These are phyloP conservation scores for Cheilosia variabilis DNA, from an alignment of 2,888 invertebrate genomes.

Conservation along the genomic window DNA sequence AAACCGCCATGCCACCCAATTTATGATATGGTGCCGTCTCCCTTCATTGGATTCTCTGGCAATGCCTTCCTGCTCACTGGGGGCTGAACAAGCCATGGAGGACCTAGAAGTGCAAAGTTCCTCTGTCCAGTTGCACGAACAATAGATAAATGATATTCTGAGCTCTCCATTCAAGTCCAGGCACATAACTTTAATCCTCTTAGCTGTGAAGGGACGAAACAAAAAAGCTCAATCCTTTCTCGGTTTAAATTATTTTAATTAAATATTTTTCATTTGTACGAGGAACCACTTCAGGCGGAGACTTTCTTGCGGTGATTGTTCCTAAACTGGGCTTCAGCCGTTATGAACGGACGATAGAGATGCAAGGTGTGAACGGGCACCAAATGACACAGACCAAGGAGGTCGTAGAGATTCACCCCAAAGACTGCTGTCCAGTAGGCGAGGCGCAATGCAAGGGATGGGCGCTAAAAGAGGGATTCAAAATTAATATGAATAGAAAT, in stretches of 20 bases:
- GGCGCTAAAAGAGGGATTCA: constrained; percentile 23
- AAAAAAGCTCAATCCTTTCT: constrained; percentile 52
- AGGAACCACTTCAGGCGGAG: constrained; percentile 25
- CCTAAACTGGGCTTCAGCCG: constrained; percentile 68
- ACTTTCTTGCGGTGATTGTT: constrained; percentile 50
- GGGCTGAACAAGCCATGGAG: constrained; percentile 7
- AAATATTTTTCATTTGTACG: constrained; percentile 50
- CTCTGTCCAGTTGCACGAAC: constrained; percentile 24
- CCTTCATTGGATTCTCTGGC: constrained; percentile 67
- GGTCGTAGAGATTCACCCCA: constrained; percentile 77
- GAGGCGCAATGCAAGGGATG: constrained; percentile 21
- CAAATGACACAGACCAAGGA: constrained; percentile 77
- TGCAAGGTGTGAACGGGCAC: constrained; percentile 78
- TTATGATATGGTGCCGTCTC: constrained; percentile 55
- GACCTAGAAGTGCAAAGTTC: constrained; percentile 68
- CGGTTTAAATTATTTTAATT: constrained; percentile 71
- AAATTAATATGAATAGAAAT: background rate
- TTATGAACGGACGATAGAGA: constrained; percentile 76
- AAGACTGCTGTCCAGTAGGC: constrained; percentile 77
- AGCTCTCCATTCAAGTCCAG: constrained; percentile 33
- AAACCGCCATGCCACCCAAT: constrained; percentile 44
- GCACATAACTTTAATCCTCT: constrained; percentile 70
- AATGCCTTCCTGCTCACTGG: constrained; percentile 8
- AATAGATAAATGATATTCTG: constrained; percentile 54
- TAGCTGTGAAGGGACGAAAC: constrained; percentile 39